Conservation (phyloP, 2,888 invertebrate species). For the Dolichomitus sp. region DNA sequence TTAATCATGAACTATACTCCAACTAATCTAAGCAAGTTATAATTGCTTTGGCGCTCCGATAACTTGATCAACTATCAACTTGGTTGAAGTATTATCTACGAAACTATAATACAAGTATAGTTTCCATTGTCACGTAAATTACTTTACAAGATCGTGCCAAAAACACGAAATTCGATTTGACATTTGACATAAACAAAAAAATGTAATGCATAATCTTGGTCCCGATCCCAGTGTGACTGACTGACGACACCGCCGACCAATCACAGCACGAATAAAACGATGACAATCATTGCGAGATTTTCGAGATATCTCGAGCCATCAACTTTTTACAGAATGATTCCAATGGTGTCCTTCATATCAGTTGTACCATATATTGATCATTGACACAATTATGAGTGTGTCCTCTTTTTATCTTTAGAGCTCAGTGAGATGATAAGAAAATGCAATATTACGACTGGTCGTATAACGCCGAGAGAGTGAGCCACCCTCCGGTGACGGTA, state of each 20-base stretch:
- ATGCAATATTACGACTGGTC: background rate
- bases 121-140: background rate
- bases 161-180: background rate
- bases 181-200: too few relatives aligned
- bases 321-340: too few relatives aligned
- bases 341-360: background rate
- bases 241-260: too few relatives aligned
- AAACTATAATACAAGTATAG: background rate
- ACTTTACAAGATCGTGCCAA: background rate
- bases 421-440: background rate
- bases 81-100: background rate
- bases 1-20: background rate
- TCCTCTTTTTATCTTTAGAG: background rate
- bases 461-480: background rate
- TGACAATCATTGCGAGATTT: too few relatives aligned
- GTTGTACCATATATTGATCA: background rate
- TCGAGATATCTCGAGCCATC: too few relatives aligned
- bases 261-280: too few relatives aligned
- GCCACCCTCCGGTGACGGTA: constrained; percentile 12
- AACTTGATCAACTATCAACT: background rate
- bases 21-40: background rate
- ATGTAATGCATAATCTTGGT: too few relatives aligned
- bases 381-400: background rate
- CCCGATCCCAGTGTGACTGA: too few relatives aligned
- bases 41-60: background rate